These are phyloP conservation scores for Gymnosoma rotundatum DNA, from an alignment of 2,888 invertebrate genomes.

Conservation along the genomic window DNA sequence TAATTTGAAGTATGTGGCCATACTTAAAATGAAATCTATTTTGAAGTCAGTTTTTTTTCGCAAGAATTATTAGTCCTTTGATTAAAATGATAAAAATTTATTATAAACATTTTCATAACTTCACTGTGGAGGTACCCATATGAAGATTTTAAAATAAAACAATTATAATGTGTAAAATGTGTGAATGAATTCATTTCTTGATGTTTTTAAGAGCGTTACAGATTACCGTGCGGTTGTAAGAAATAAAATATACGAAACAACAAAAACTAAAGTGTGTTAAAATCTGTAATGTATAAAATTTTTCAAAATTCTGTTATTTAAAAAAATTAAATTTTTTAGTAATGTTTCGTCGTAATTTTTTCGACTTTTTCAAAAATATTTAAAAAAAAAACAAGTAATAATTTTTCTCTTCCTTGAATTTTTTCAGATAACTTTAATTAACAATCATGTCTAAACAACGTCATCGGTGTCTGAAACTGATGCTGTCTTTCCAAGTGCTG, in stretches of 20 bases:
- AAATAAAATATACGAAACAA: not conserved
- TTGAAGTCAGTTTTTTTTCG: no score
- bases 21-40: no score
- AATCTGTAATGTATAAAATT: conserved; percentile 8
- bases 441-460: conserved; percentile 58
- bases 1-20: no score
- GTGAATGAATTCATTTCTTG: conserved; percentile 64
- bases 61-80: no score
- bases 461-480: conserved; percentile 56
- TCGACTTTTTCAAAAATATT: conserved; percentile 29
- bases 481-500: conserved; percentile 55
- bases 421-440: conserved; percentile 1
- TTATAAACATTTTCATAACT: not conserved
- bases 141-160: conserved; percentile 26
- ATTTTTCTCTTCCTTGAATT: no score
- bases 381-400: not conserved
- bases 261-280: no score
- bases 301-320: not conserved
- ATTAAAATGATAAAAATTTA: no score
- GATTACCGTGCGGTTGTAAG: conserved; percentile 42
- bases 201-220: conserved; percentile 35
- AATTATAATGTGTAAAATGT: conserved; percentile 42
- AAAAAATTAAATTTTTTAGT: not conserved
- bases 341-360: conserved; percentile 5
- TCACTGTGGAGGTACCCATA: conserved; percentile 39